Conservation (phyloP, 1,140 invertebrate genomes). For the Drosophila novamexicana region DNA sequence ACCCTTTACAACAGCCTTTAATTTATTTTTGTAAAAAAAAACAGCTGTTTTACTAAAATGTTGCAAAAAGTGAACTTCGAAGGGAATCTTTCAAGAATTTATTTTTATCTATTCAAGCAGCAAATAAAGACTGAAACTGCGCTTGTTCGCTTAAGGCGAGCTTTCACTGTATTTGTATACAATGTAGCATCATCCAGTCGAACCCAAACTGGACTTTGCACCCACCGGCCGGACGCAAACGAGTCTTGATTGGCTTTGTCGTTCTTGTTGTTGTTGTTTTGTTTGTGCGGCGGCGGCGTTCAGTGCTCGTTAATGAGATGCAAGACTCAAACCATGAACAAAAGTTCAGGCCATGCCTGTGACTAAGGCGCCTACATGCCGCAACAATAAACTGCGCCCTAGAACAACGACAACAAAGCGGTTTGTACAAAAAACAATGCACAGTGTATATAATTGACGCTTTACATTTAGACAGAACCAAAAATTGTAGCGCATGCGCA, state of each 20-base stretch:
- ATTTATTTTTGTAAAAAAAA: too few relatives aligned
- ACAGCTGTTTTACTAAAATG: too few relatives aligned
- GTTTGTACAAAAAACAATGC: slow-evolving; percentile 15
- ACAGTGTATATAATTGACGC: neutral
- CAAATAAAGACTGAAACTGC: too few relatives aligned
- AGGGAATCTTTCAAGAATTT: too few relatives aligned
- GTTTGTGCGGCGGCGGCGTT: slow-evolving; percentile 32
- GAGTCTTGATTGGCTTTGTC: slow-evolving; percentile 71
- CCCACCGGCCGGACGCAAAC: slow-evolving; percentile 55
- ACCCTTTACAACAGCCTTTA: too few relatives aligned
- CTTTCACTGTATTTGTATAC: neutral
- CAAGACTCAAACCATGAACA: slow-evolving; percentile 39
- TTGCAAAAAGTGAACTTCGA: too few relatives aligned
- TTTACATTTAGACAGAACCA: slow-evolving; percentile 9
- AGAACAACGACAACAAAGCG: slow-evolving; percentile 42
- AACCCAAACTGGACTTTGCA: slow-evolving; percentile 68
- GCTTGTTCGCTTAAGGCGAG: neutral
- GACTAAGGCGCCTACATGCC: slow-evolving; percentile 42
- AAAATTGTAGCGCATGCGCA: slow-evolving; percentile 50
- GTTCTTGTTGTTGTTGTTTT: slow-evolving; percentile 26
- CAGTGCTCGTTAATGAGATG: slow-evolving; percentile 65
- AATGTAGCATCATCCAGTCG: slow-evolving; percentile 31
- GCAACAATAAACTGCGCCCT: slow-evolving; percentile 12
- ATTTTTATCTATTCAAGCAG: too few relatives aligned
- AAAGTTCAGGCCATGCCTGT: slow-evolving; percentile 52